These are phyloP conservation scores for Cephus pygmeus DNA, from an alignment of 2,888 invertebrate genomes.

Conservation along the genomic window DNA sequence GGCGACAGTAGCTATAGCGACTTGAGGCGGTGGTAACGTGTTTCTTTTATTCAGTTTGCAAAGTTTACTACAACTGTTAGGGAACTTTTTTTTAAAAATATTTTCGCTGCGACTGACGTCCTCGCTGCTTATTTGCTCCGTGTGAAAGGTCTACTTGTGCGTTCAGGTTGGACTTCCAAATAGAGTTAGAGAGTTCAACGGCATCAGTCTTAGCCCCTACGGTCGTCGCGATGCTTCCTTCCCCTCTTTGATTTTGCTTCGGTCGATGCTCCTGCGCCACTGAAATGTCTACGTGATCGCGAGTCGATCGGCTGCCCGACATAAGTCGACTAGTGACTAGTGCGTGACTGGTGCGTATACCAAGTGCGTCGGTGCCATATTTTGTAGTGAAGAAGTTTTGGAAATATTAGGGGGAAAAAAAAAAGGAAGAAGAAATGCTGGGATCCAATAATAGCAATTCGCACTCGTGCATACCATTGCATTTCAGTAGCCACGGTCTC, in stretches of 20 bases:
- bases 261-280: neutral
- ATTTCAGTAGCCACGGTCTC: slow-evolving; percentile 70
- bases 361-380: slow-evolving; percentile 10
- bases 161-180: neutral
- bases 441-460: slow-evolving; percentile 39
- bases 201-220: neutral
- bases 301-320: neutral
- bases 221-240: neutral
- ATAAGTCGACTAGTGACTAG: neutral
- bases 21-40: neutral
- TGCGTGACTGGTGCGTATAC: slow-evolving; percentile 1
- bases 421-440: slow-evolving; percentile 24
- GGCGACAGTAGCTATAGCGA: neutral
- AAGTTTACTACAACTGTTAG: neutral
- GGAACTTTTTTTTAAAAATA: neutral
- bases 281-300: neutral
- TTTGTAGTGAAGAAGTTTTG: slow-evolving; percentile 5
- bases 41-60: neutral
- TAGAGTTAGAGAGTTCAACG: neutral
- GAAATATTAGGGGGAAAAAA: slow-evolving; percentile 2
- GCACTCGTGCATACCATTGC: slow-evolving; percentile 69
- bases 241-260: neutral
- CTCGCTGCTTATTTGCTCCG: neutral
- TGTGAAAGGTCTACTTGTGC: neutral
- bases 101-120: neutral